These are phyloP conservation scores for Alethe castanea DNA, from an alignment of 2,113 vertebrate species.

Conservation along the genomic window DNA sequence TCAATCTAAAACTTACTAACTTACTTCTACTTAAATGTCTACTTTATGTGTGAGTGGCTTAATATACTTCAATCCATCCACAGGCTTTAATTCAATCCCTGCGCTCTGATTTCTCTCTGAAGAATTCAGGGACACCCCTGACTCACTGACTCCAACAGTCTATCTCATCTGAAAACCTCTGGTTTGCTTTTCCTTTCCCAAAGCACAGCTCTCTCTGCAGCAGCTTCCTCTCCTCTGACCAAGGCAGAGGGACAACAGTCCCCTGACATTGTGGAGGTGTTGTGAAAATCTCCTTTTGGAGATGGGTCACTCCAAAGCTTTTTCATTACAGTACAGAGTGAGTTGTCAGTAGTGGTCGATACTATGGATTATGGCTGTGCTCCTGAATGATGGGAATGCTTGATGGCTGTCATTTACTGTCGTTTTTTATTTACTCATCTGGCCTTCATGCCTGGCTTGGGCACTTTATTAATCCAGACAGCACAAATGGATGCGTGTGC, in stretches of 20 bases:
- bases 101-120: too few species aligned
- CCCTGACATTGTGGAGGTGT: accelerated
- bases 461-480: slow-evolving; percentile 55
- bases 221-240: neutral
- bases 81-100: too few species aligned
- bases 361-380: neutral
- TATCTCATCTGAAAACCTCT: neutral
- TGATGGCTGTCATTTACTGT: slow-evolving; percentile 65
- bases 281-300: neutral
- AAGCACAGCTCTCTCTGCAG: neutral
- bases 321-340: slow-evolving; percentile 22
- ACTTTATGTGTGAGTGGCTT: too few species aligned
- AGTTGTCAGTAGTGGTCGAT: slow-evolving; percentile 30
- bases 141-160: too few species aligned
- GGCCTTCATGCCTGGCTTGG: slow-evolving; percentile 35
- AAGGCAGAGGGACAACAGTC: neutral
- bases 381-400: slow-evolving; percentile 54
- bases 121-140: too few species aligned
- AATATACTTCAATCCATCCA: too few species aligned
- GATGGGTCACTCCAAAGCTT: neutral
- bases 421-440: slow-evolving; percentile 52
- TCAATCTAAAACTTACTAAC: too few species aligned
- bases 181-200: neutral
- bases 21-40: too few species aligned
- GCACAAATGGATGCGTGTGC: slow-evolving; percentile 4